phyloP scores from a whole-genome alignment of 2,113 vertebrate genomes.

The Telmatochromis bifrenatus region DNA sequence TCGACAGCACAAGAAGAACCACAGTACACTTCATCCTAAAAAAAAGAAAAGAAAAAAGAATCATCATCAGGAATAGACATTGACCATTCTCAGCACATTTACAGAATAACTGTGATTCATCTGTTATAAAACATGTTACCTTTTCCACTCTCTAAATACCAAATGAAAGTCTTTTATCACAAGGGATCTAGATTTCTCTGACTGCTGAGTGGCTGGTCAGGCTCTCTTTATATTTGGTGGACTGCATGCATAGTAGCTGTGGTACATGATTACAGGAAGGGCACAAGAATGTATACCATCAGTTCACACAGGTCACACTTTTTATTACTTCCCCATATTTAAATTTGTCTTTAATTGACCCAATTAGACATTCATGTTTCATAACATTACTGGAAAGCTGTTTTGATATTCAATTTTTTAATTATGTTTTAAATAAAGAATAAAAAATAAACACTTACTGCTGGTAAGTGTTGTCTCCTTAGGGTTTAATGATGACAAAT shows the following conservation, averaged over 20 bases:
- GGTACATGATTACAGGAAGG: not conserved
- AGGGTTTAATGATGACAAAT: not conserved
- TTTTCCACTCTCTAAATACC: not conserved
- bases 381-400: not conserved
- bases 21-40: constrained; percentile 13
- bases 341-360: not conserved
- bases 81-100: not conserved
- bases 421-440: not conserved
- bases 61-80: not conserved
- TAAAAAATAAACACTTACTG: not conserved
- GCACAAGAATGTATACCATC: no score
- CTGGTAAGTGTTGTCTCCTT: not conserved
- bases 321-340: not conserved
- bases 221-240: not conserved
- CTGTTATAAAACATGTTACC: not conserved
- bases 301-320: not conserved
- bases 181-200: not conserved
- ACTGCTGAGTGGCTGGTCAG: not conserved
- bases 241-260: not conserved
- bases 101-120: not conserved
- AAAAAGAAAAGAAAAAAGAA: not conserved
- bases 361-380: not conserved
- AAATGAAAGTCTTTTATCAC: not conserved
- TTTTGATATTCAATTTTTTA: not conserved
- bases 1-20: constrained; percentile 10